phyloP scores from a whole-genome alignment of 2,797 vertebrate genomes.

The Monodelphis domestica region DNA sequence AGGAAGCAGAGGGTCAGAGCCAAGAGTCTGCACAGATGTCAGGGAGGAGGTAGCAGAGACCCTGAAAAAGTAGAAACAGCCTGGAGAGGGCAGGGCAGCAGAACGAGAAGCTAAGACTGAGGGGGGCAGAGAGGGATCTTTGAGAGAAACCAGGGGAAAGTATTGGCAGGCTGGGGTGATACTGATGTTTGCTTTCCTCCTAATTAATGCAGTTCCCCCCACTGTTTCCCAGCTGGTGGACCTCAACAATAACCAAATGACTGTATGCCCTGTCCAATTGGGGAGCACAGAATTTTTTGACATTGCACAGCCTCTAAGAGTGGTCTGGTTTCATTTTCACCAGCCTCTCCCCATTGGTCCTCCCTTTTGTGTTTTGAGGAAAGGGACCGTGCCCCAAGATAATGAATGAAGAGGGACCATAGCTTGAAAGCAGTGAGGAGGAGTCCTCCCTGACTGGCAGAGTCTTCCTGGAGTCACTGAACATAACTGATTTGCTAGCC shows the following conservation, averaged over 20 bases:
- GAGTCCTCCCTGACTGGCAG: background rate
- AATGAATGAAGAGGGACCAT: background rate
- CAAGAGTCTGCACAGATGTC: slow-evolving; percentile 63
- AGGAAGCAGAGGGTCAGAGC: slow-evolving; percentile 64
- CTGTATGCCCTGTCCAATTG: slow-evolving; percentile 28
- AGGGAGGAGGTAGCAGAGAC: slow-evolving; percentile 29
- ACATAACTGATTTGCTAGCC: slow-evolving; percentile 10
- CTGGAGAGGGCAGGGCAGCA: background rate
- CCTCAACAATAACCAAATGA: slow-evolving; percentile 69
- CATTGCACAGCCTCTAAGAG: slow-evolving; percentile 42
- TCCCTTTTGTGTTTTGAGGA: slow-evolving; percentile 35
- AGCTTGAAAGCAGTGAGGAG: background rate
- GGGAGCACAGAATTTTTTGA: slow-evolving; percentile 21
- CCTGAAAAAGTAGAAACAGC: slow-evolving; percentile 9
- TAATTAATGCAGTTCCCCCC: slow-evolving; percentile 70
- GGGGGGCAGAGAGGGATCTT: background rate
- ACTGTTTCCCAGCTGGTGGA: slow-evolving; percentile 70
- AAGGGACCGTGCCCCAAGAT: slow-evolving; percentile 11
- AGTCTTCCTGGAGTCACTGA: background rate
- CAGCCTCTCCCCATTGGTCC: background rate
- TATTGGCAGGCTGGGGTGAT: slow-evolving; percentile 17
- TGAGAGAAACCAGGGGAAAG: slow-evolving; percentile 3
- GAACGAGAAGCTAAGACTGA: background rate
- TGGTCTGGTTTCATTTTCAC: slow-evolving; percentile 66
- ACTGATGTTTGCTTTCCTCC: slow-evolving; percentile 67